These are phyloP conservation scores for Phrynocephalus forsythii DNA, from an alignment of 2,797 vertebrate species.

Conservation along the genomic window DNA sequence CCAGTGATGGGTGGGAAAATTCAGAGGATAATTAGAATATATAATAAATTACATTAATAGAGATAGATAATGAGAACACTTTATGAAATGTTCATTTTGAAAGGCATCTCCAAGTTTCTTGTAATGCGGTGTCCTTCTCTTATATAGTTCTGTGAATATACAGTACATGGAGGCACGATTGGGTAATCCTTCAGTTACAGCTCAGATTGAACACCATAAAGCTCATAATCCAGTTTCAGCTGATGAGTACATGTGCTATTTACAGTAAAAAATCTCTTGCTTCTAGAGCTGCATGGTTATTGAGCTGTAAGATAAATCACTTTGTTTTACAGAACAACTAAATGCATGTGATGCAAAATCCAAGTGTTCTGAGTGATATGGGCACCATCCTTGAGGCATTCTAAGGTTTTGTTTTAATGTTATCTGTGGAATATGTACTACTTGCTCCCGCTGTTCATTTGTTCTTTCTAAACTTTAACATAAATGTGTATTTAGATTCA, in stretches of 20 bases:
- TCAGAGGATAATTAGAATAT: background rate
- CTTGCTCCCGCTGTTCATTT: background rate
- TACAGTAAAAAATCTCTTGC: conserved; percentile 4
- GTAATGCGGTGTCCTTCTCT: background rate
- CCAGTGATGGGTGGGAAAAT: background rate
- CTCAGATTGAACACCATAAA: background rate
- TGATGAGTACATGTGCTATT: background rate
- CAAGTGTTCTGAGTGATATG: no score
- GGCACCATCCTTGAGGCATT: background rate
- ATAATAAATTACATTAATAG: background rate
- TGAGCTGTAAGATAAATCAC: background rate
- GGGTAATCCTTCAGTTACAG: background rate
- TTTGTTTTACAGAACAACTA: background rate
- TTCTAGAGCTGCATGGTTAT: background rate
- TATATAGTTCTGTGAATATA: background rate
- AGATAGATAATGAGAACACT: background rate
- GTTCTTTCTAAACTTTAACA: background rate
- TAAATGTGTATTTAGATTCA: background rate
- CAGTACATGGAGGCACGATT: background rate
- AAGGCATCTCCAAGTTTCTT: background rate
- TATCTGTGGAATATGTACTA: background rate
- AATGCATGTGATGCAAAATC: background rate
- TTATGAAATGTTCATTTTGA: background rate
- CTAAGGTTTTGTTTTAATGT: background rate
- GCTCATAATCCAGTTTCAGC: background rate